Conservation (phyloP, 1,140 invertebrate species). For the Bombus sylvicola region DNA sequence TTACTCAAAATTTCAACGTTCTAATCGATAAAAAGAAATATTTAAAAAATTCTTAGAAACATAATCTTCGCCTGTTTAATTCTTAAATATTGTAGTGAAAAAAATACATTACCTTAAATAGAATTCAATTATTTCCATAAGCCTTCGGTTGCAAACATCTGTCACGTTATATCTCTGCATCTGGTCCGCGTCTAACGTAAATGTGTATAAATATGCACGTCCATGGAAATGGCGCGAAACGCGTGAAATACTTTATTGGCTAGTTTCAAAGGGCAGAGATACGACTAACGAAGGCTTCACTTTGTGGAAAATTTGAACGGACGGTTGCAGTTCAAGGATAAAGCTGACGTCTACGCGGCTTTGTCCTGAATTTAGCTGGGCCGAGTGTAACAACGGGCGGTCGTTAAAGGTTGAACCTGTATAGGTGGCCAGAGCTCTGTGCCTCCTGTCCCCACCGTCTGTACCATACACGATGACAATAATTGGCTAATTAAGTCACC, state of each 20-base stretch:
- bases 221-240: neutral
- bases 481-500: slow-evolving; percentile 70
- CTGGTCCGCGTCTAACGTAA: no score
- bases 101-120: no score
- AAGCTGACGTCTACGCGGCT: slow-evolving; percentile 53
- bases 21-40: no score
- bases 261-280: neutral
- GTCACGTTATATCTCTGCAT: no score
- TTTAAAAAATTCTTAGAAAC: no score
- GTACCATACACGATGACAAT: slow-evolving; percentile 30
- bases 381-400: slow-evolving; percentile 15
- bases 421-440: neutral
- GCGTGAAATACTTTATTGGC: neutral
- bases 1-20: no score
- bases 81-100: no score
- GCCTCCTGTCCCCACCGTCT: neutral
- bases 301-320: slow-evolving; percentile 6
- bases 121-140: no score
- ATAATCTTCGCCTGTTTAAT: no score
- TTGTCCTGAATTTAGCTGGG: slow-evolving; percentile 48
- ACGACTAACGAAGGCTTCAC: no score
- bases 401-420: slow-evolving; percentile 25
- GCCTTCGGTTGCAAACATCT: no score
- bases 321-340: slow-evolving; percentile 53
- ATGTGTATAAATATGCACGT: no score